Percentiles rank a stretch among this genome's conserved stretches.
These are phyloP conservation scores for Corythornis leucogaster DNA, from an alignment of 2,797 vertebrate genomes.

Conservation along the genomic window DNA sequence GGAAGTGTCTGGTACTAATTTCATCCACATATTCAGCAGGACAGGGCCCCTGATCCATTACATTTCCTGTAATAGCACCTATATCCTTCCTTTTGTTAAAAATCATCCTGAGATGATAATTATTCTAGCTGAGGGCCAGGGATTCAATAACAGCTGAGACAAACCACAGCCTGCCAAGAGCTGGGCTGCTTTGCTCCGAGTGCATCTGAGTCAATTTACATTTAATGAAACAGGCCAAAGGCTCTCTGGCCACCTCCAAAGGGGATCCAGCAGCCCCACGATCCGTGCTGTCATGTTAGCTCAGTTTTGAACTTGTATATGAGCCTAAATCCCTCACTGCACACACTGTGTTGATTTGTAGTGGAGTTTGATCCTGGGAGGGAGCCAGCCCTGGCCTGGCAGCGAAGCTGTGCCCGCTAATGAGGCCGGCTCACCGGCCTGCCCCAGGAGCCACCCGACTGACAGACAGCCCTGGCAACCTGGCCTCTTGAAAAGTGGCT, in stretches of 20 bases:
- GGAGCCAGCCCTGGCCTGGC: background rate
- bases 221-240: background rate
- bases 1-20: constrained; percentile 20
- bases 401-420: background rate
- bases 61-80: constrained; percentile 34
- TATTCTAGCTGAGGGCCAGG: constrained; percentile 35
- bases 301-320: background rate
- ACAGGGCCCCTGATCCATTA: background rate
- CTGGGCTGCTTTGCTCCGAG: background rate
- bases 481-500: rapidly evolving
- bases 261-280: rapidly evolving
- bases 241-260: background rate
- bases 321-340: background rate
- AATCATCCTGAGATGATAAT: constrained; percentile 40
- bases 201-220: background rate
- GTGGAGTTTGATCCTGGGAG: background rate
- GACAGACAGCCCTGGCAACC: background rate
- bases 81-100: constrained; percentile 40
- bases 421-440: background rate
- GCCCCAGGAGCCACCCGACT: background rate
- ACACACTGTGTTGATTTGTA: background rate
- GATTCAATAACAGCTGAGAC: constrained; percentile 38
- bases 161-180: constrained; percentile 4
- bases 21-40: constrained; percentile 16
- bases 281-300: background rate